These are phyloP conservation scores for Panagrolaimus sp. DNA, from an alignment of 1,140 invertebrate genomes.

Conservation along the genomic window DNA sequence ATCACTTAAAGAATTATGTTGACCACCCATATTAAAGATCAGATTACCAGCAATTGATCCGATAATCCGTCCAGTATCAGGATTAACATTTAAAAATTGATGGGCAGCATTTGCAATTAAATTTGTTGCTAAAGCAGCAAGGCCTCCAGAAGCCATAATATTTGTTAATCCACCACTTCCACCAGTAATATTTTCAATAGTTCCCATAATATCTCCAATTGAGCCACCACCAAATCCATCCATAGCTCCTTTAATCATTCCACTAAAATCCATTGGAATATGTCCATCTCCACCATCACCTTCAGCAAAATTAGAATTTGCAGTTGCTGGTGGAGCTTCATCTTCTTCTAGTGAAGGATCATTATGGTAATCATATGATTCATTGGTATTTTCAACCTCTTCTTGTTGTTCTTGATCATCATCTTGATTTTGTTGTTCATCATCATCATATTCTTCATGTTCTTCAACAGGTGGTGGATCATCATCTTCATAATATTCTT, in stretches of 20 bases:
- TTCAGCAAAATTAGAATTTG: not conserved
- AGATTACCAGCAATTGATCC: conserved; percentile 53
- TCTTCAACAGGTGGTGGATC: not conserved
- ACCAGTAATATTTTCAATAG: conserved; percentile 8
- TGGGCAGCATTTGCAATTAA: conserved; percentile 58
- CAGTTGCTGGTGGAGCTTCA: not conserved
- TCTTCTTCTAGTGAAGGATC: not conserved
- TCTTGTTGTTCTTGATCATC: not conserved
- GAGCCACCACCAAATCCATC: conserved; percentile 9
- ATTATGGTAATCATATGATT: not conserved
- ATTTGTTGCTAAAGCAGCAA: not conserved
- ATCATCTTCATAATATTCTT: not conserved
- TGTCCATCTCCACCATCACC: not conserved
- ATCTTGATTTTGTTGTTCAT: not conserved
- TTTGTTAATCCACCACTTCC: not conserved
- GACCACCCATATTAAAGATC: conserved; percentile 50
- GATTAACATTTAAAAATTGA: conserved; percentile 52
- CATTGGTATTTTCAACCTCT: not conserved
- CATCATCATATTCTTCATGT: not conserved
- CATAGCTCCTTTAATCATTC: not conserved
- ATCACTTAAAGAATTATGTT: conserved; percentile 43
- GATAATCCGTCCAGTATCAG: conserved; percentile 48
- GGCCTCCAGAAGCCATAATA: not conserved
- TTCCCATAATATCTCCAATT: conserved; percentile 4
- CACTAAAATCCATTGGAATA: not conserved